phyloP scores from a whole-genome alignment of 2,888 invertebrate species.

The Lasioglossum malachurum region DNA sequence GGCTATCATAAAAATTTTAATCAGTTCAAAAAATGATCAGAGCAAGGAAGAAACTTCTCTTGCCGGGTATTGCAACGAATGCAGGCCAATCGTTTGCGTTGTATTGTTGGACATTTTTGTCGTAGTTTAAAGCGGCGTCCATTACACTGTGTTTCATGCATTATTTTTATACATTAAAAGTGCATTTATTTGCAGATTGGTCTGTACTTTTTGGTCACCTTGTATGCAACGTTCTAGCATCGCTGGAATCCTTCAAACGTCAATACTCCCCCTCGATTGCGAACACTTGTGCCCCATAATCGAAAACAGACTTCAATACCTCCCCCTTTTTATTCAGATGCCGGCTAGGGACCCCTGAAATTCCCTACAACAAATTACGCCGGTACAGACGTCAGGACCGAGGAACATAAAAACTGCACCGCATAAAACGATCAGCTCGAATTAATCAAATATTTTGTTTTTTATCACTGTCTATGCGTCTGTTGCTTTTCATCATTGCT shows the following conservation, averaged over 20 bases:
- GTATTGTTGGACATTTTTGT: not conserved
- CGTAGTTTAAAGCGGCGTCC: not conserved
- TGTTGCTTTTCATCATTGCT: not conserved
- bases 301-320: constrained; percentile 2
- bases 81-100: not conserved
- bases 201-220: not conserved
- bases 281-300: not conserved
- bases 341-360: not conserved
- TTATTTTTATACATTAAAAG: not conserved
- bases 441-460: not conserved
- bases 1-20: not conserved
- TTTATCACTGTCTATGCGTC: not conserved
- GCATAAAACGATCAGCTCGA: not conserved
- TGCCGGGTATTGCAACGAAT: not conserved
- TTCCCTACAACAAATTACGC: not conserved
- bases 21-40: not conserved
- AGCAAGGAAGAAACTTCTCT: not conserved
- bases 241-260: not conserved
- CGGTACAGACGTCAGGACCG: not conserved
- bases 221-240: not conserved
- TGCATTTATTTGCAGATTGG: not conserved
- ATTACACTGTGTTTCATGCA: too few relatives aligned
- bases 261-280: not conserved
- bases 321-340: not conserved
- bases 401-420: not conserved